Base-by-base conservation (phyloP, 2,113 vertebrate genomes). In the Nansenia antarctica region DNA sequence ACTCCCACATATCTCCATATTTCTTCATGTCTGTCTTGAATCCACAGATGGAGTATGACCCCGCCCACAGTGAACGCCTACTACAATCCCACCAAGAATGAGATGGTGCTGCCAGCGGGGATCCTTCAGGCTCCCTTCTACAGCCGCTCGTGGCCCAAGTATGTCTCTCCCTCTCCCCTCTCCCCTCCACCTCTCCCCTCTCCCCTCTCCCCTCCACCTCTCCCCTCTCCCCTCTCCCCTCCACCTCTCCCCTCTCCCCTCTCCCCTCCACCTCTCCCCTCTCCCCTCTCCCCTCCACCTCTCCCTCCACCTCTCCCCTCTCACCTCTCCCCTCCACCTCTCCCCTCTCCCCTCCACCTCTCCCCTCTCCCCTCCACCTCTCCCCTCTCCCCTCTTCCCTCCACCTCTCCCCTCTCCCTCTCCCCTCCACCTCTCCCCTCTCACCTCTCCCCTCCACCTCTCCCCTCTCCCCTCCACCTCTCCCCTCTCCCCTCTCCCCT, bases 1-100 rank as follows among this genome's bases (percentile, higher is more conserved):
- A n/a, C n/a, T n/a, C n/a, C n/a, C n/a, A n/a, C n/a, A n/a, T n/a
- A n/a, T n/a, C n/a, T n/a, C n/a, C n/a, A n/a, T n/a, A n/a, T n/a
- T n/a, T n/a, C n/a, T n/a, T n/a, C n/a, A n/a, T 55, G 15, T n/a
- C 1, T 3, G 18, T 68, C 14, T 45, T 22, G 18, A 3, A 20
- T 49, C 11, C 64, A 12, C 92, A 99, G 98, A 87, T 99, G 98
- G 97, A 99, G 96, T 84, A 98, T 99, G 96, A 99, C 98, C 0
- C 98, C 98, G 0, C 95, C 96, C 0, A 97, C 98, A 0, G 98
- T 98, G 76, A 99, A 99, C 0, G 97, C 98, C 0, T 99, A 99
- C 88, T 99, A 99, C 81, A 98, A 96, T 1, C 97, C 97, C 14
- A 99, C 96, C 72, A 99, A 98, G 90, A 99, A 99, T 0, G 96